A percentile compares a stretch with the other conserved stretches of the same genome.
Conservation (phyloP, 64 coral and sea anemone genomes). For the Trachythela sp. region DNA sequence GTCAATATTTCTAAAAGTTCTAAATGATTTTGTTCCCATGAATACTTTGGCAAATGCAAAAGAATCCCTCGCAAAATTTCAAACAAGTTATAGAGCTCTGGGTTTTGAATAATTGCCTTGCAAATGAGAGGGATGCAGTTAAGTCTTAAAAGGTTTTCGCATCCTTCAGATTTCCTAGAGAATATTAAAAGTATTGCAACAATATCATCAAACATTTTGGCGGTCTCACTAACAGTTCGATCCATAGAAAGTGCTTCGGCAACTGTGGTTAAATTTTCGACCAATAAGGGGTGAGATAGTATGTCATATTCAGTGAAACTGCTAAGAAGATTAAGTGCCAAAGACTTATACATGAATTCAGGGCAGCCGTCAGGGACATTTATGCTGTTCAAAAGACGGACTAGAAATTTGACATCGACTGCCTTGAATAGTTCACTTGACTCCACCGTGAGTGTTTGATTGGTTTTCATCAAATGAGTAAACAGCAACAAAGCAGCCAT, state of each 20-base stretch:
- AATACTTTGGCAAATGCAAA: conserved; percentile 19
- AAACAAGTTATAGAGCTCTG: background rate
- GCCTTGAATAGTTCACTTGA: conserved; percentile 61
- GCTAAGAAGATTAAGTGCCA: conserved; percentile 70
- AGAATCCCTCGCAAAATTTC: conserved; percentile 54
- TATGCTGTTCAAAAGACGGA: conserved; percentile 40
- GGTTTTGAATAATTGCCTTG: background rate
- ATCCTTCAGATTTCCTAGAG: conserved; percentile 42
- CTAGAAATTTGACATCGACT: conserved; percentile 77
- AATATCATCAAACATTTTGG: conserved; percentile 27
- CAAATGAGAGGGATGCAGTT: background rate
- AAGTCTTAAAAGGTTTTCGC: conserved; percentile 28
- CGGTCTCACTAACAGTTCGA: conserved; percentile 21
- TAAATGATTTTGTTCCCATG: conserved; percentile 40
- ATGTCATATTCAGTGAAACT: conserved; percentile 82
- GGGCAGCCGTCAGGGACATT: conserved; percentile 56
- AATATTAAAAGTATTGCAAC: conserved; percentile 40
- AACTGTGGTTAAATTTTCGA: conserved; percentile 58
- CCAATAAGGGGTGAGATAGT: conserved; percentile 54
- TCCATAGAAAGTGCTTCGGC: conserved; percentile 37
- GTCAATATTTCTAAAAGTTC: conserved; percentile 49
- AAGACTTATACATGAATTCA: conserved; percentile 51
- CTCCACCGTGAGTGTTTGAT: conserved; percentile 25
- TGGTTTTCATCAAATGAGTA: conserved; percentile 59
- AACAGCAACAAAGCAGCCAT: conserved; percentile 74